Evolutionary conservation across 2,797 vertebrate genomes (phyloP), one percentile per base, ranked within the genome.

Genomic region (Falco columbarius): DNA sequence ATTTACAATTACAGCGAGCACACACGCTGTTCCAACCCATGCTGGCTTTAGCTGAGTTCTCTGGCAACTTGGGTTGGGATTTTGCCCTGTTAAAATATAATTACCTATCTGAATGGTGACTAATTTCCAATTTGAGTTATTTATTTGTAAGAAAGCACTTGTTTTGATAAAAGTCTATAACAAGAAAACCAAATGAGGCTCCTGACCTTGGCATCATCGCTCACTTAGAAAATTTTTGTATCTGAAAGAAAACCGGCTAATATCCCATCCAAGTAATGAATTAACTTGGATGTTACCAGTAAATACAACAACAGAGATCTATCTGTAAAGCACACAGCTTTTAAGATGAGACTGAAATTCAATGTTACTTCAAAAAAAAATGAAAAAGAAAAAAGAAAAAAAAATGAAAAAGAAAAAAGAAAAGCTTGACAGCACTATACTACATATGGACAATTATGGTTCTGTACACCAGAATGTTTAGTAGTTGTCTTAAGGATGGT

Each of bases 1-100:
- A 19, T 79, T 92, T 63, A 82, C 77, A 96, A 95, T 94, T 81
- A 90, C 51, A 94, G 66, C 4, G 7, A 93, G 86, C 76, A 89
- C 90, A 93, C 93, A 95, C 0, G 3, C 77, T 93, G 87, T 66
- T 96, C 86, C 86, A 93, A 61, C 56, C 74, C 29, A n/a, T 51
- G 81, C 92, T 95, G 97, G 92, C 90, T 94, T 85, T 18, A 93
- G 90, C 74, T 74, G 49, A 95, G 63, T 70, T 86, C 63, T 90
- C 90, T 95, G 92, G 84, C 93, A 93, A 75, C 84, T 34, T 55
- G 71, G 58, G 30, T 52, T 97, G 94, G 92, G 89, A 92, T 80
- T 96, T 89, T 93, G 92, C 74, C 79, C 81, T 87, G 79, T 75
- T 94, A 85, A 94, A 96, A 96, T 86, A 83, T 54, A 92, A 96